A percentile compares a stretch with the other conserved stretches of the same genome.
Evolutionary conservation across 2,888 invertebrate genomes (phyloP).

Genomic region (Calephelis perditalis): DNA sequence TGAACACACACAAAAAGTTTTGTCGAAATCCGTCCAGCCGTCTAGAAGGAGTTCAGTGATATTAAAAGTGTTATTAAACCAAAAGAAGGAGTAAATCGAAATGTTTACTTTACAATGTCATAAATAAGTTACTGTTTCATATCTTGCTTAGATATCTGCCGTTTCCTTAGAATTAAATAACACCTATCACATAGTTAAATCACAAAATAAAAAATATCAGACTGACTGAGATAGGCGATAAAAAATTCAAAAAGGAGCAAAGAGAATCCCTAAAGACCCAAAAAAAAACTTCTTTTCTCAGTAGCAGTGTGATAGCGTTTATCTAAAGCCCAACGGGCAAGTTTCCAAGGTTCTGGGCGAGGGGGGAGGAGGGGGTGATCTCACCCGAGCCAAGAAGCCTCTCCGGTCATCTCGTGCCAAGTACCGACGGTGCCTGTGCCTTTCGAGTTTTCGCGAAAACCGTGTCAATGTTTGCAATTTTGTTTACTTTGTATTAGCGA

Average conservation of each 20-base stretch:
- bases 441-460: slow-evolving; percentile 23
- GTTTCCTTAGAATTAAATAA: no score
- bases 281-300: slow-evolving; percentile 25
- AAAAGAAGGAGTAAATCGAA: no score
- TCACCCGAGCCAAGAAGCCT: slow-evolving; percentile 45
- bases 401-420: slow-evolving; percentile 48
- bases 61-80: no score
- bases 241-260: background rate
- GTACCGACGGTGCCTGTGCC: slow-evolving; percentile 36
- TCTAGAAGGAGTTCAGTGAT: no score
- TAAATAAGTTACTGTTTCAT: no score
- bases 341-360: slow-evolving; percentile 54
- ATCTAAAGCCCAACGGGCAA: slow-evolving; percentile 63
- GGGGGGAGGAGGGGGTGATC: slow-evolving; percentile 41
- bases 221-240: background rate
- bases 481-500: slow-evolving; percentile 12
- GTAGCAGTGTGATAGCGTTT: slow-evolving; percentile 53
- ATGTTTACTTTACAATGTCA: no score
- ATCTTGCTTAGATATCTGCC: no score
- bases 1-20: no score
- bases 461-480: slow-evolving; percentile 22
- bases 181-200: no score
- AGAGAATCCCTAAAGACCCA: slow-evolving; percentile 24
- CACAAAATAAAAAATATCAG: no score
- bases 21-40: no score